Evolutionary conservation across 92 coral and sea anemone genomes (phyloP), one percentile per base, ranked within the genome.

Genomic region (Chrysogorgia sp.): DNA sequence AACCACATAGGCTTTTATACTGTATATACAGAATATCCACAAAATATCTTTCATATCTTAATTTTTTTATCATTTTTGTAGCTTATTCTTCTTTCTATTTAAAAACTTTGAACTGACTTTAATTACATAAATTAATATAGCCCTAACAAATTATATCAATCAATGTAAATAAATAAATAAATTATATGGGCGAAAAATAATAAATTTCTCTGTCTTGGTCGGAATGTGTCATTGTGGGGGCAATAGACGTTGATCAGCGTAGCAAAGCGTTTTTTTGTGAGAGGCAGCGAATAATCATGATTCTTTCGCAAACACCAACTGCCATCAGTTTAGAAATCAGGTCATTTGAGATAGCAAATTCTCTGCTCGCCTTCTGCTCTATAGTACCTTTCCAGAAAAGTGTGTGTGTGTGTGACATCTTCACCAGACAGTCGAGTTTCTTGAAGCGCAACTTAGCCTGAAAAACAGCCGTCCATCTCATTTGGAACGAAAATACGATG

Each of bases 201-300:
- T 12, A 40, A n/a, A 14, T 31, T 15, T 43, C 75, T 68, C 48
- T 43, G 37, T 23, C 58, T 58, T 69, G 23, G 20, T 48, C 24
- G 34, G 53, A 33, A 23, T 17, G 47, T 1, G 67, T 34, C 52
- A 74, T 55, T 34, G 76, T 41, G 20, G 75, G 75, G 4, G 58
- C 75, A n/a, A 56, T 68, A 68, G 1, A 33, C 75, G 33, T 34
- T 68, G 30, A 68, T 68, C 57, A 45, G 6, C 6, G 75, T 68
- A 14, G 15, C 9, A 24, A 15, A 40, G 2, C 75, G 30, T 6
- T 22, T 41, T 15, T n/a, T 40, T 31, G 34, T 13, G 15, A n/a
- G 2, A 2, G 53, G 2, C 7, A 2, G 15, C 53, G 53, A 2
- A 47, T 7, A 6, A n/a, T 47, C 53, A 47, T 47, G 14, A 47